Evolutionary conservation across 2,113 vertebrate genomes (phyloP), one percentile per base, ranked within the genome.

Genomic region (Telmatochromis sp.): DNA sequence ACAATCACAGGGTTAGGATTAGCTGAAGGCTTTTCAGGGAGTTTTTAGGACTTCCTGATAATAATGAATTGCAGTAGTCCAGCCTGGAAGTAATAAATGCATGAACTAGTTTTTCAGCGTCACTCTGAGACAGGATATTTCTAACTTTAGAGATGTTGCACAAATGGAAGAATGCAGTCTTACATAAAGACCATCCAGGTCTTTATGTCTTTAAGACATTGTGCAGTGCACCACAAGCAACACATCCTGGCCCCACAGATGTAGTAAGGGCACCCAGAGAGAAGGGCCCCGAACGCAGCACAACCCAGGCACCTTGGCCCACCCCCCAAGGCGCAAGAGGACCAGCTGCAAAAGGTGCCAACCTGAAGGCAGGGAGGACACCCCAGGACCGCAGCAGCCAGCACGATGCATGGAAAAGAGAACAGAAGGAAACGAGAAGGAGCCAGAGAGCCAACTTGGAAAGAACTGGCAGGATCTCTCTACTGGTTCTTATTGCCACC

Each of bases 121-220:
- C 55, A 57, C 13, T 28, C 55, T 57, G 55, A 57, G 23, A 57
- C 54, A 33, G 28, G 57, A 33, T 19, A 60, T 60, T 60, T 33
- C 57, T 60, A 60, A 60, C 0, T 60, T 60, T 33, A 33, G 15
- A 60, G 57, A 60, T 60, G 14, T 17, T 60, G 28, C 15, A 33
- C 28, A 19, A 33, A 60, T 60, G 57, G 57, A 33, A 0, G 57
- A 60, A 60, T 0, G 15, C 57, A 33, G 57, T 60, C 57, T 31
- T 10, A 31, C 14, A 10, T 10, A 60, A 31, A 31, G 28, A 33
- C 57, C 28, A 60, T 60, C 15, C 28, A 33, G 15, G 15, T 10
- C 57, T 17, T 60, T 60, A 60, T 31, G 26, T 31, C 57, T 60
- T 60, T 60, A 60, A 33, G 57, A 60, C 57, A 33, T 60, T 60